Evolutionary conservation across 2,888 invertebrate genomes (phyloP).

Genomic region (Palloptera scutellata): DNA sequence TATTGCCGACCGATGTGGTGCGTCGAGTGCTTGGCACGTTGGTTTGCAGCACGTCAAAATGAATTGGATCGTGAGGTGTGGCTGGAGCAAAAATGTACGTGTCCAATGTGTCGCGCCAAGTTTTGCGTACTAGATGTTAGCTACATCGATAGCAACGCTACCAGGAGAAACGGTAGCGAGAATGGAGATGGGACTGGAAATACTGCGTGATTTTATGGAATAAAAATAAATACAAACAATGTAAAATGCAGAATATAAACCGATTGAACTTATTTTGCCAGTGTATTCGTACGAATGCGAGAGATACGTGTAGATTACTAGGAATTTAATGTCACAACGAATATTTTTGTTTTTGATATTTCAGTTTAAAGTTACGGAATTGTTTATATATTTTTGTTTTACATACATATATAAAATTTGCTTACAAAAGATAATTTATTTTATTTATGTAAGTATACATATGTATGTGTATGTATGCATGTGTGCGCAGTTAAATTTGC

Average conservation of each 20-base stretch:
- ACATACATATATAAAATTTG: conserved; percentile 1
- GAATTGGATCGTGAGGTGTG: conserved; percentile 75
- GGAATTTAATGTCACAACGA: background rate
- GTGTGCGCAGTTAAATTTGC: conserved; percentile 42
- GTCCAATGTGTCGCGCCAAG: conserved; percentile 84
- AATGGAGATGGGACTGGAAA: background rate
- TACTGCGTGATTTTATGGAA: conserved; percentile 20
- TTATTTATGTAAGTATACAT: conserved; percentile 39
- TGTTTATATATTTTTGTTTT: conserved; percentile 11
- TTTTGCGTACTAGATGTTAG: conserved; percentile 89
- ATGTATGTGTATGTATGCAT: conserved; percentile 35
- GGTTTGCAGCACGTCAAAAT: conserved; percentile 87
- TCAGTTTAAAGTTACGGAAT: background rate
- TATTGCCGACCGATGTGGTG: conserved; percentile 92
- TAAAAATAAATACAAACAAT: conserved; percentile 28
- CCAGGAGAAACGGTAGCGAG: background rate
- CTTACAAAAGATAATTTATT: conserved; percentile 13
- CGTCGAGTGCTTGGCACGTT: conserved; percentile 81
- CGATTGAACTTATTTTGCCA: conserved; percentile 11
- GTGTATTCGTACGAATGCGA: background rate
- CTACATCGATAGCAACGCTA: conserved; percentile 50
- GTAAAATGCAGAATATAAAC: conserved; percentile 8
- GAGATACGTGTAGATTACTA: background rate
- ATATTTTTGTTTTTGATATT: conserved; percentile 12
- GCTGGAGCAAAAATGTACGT: conserved; percentile 83